Evolutionary conservation across 2,888 invertebrate species (phyloP), one percentile per base, ranked within the genome.

Genomic region (Caenorhabditis sp.): DNA sequence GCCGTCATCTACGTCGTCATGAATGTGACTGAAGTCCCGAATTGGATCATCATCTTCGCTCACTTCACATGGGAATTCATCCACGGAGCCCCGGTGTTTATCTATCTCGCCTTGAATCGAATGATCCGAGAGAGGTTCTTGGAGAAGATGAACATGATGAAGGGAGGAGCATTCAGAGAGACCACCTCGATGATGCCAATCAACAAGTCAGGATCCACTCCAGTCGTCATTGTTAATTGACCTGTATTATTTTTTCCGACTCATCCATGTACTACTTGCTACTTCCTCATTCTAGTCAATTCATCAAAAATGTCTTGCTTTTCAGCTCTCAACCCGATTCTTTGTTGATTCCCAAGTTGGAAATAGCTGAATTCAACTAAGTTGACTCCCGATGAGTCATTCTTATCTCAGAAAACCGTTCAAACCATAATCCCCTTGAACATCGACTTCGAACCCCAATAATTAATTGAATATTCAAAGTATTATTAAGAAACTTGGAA

Each of bases 51-150:
- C 14, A 66, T 82, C n/a, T 77, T 77, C 47, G 82, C 74, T 61
- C 76, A 82, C 22, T 66, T 82, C 61, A 72, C 74, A 0, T 82
- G 82, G 82, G 51, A 76, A 47, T 82, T 74, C 49, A 74, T 77
- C 24, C 82, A 82, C 49, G 82, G 82, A 2, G 70, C 69, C 47
- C 81, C 81, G 16, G 81, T 72, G 5, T 70, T 82, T 38, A 76
- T 82, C 14, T 82, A 82, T 54, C 54, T 82, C 41, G 70, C 76
- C 2, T 26, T 82, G 70, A 82, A 82, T 35, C 38, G 66, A 56
- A 82, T 72, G 70, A 82, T 82, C 26, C 70, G 73, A 0, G 59
- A 70, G 19, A 24, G 66, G 7, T 72, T 82, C 35, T 10, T 79
- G 22, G 56, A 70, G 35, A 70, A 70, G 22, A 76, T 76, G 76